Percentiles rank a stretch among this genome's conserved stretches.
phyloP scores from a whole-genome alignment of 2,888 invertebrate species.

The Dynastes tityus region DNA sequence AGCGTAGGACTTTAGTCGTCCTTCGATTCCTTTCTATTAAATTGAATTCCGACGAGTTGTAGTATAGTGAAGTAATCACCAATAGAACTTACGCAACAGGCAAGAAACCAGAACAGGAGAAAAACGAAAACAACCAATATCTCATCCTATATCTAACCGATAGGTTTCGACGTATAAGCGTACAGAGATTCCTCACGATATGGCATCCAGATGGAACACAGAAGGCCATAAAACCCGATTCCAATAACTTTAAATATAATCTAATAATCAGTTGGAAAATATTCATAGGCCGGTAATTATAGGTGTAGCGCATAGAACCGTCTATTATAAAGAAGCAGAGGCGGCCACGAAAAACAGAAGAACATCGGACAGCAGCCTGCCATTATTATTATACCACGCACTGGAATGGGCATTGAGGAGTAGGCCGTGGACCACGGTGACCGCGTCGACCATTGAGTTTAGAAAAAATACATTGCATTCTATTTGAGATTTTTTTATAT shows the following conservation, averaged over 20 bases:
- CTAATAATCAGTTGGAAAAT: constrained; percentile 65
- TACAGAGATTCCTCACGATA: background rate
- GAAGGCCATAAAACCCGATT: constrained; percentile 52
- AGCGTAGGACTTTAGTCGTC: background rate
- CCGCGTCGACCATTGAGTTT: constrained; percentile 37
- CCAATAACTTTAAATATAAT: constrained; percentile 60
- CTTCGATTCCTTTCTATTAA: background rate
- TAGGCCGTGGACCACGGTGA: constrained; percentile 50
- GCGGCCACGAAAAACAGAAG: constrained; percentile 59
- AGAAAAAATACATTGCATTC: constrained; percentile 17
- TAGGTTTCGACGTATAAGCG: background rate
- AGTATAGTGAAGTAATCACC: background rate
- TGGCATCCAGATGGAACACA: constrained; percentile 30
- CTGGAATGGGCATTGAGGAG: constrained; percentile 50
- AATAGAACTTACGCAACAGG: background rate
- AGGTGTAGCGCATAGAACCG: constrained; percentile 65
- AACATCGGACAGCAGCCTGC: constrained; percentile 54
- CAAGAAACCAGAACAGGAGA: background rate
- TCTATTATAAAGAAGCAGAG: constrained; percentile 69
- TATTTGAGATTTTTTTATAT: too few species aligned
- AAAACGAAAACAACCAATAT: background rate
- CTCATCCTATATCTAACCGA: background rate
- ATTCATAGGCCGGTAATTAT: constrained; percentile 68
- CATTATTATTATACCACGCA: constrained; percentile 52
- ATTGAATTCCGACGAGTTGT: background rate